Evolutionary conservation across 2,113 vertebrate species (phyloP), one percentile per base, ranked within the genome.

Genomic region (Columba janthina): DNA sequence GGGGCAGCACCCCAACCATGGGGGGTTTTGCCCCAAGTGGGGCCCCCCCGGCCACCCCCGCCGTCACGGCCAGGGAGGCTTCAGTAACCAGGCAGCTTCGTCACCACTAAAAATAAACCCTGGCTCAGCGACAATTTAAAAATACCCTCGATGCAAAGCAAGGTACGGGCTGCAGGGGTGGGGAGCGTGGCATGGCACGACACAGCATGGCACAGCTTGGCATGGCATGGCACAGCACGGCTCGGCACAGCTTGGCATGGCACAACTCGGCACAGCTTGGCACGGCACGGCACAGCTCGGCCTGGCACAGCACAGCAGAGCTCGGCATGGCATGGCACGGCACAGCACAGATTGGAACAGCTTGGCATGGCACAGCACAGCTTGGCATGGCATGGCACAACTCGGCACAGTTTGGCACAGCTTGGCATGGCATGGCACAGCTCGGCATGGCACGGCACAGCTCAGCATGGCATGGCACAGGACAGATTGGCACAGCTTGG

Each of bases 171-270:
- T 70, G 50, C 28, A 26, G 32, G 50, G 70, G 50, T 16, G 42
- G 62, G 64, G 90, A 56, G 48, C 3, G 3, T 8, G 6, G 79
- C 31, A 2, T 3, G 19, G 78, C 82, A 8, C 0, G 67, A 83
- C 46, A 2, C 1, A 11, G 56, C 0, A 11, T 15, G 1, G 57
- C 44, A 3, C 2, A 17, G 40, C 0, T 9, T 19, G 1, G 56
- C 38, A n/a, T 8, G 8, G 72, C 44, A 9, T 7, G 34, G 36
- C 36, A 10, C 10, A 31, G 42, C 56, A 18, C 3, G 25, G 72
- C 24, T 11, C 3, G 2, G 32, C 19, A 12, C 12, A 20, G 21
- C 19, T 13, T 11, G 15, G 53, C 29, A 31, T 28, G 8, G 54
- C 48, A 50, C 21, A 10, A 20, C 0, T 11, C 8, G 16, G 42